Base-by-base conservation (phyloP, 2,888 invertebrate species). In the Pogonocherus hispidulus region DNA sequence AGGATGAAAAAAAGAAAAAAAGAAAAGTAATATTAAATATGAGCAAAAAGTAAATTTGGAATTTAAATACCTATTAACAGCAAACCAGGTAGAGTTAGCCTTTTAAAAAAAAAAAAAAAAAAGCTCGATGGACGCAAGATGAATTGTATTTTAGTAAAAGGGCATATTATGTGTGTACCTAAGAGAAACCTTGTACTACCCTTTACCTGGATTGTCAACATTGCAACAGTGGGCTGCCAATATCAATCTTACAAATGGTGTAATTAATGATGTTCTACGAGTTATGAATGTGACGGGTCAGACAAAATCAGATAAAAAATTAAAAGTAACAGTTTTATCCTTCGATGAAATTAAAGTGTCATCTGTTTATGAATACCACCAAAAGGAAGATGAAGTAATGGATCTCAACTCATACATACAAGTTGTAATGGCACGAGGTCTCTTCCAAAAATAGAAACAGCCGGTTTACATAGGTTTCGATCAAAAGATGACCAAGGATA, bases 391-490 rank as follows among this genome's bases (percentile, higher is more conserved):
- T 66, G 71, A 77, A 74, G 59, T 80, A 16, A 32, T 78, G 18
- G 79, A 79, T n/a, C 54, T 41, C 3, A 22, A 60, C 11, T 41
- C 49, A 20, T 11, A 66, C 9, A 22, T 59, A 51, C 80, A 76
- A 66, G 72, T 76, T 3, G 60, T 71, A 2, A 70, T 60, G 62
- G 75, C 64, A 41, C 56, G 73, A 41, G 70, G 69, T 23, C 60
- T 76, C 9, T 76, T 74, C 68, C 41, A 52, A 3, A 47, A 57
- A 18, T 77, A 74, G 74, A 78, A 77, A 44, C 76, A 77, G 57
- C 76, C 76, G 8, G 63, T 75, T 4, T 76, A 66, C 68, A 52
- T 73, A 76, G 69, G 51, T 4, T 82, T 82, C 67, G 81, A 81
- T 66, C 60, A 74, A 60, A 80, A 76, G 63, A 76, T 81, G 60